phyloP scores from a whole-genome alignment of 2,797 vertebrate species.

The Tiaroga cobitis region DNA sequence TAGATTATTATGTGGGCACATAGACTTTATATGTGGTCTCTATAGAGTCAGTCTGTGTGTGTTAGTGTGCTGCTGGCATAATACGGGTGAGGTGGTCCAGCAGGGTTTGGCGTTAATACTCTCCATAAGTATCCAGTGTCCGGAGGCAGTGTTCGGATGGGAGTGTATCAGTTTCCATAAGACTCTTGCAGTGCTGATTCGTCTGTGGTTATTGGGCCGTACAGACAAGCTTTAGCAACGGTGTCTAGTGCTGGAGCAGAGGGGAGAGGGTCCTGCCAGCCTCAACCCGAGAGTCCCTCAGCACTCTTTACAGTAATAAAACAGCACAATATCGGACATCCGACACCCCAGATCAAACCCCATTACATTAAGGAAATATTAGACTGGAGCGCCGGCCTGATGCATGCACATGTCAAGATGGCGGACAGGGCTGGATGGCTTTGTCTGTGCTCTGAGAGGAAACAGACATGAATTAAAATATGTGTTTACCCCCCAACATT shows the following conservation, averaged over 20 bases:
- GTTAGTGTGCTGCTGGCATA: slow-evolving; percentile 18
- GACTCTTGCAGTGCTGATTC: slow-evolving; percentile 61
- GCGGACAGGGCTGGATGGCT: slow-evolving; percentile 57
- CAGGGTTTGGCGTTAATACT: slow-evolving; percentile 50
- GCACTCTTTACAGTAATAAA: slow-evolving; percentile 94
- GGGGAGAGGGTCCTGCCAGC: slow-evolving; percentile 71
- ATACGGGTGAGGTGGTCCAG: slow-evolving; percentile 36
- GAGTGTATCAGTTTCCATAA: slow-evolving; percentile 66
- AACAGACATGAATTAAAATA: slow-evolving; percentile 81
- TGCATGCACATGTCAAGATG: slow-evolving; percentile 83
- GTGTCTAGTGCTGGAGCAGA: slow-evolving; percentile 60
- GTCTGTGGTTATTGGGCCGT: slow-evolving; percentile 72
- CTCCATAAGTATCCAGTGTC: slow-evolving; percentile 60
- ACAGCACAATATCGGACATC: slow-evolving; percentile 87
- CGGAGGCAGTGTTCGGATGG: slow-evolving; percentile 65
- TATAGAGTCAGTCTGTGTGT: slow-evolving; percentile 17
- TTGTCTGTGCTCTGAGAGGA: slow-evolving; percentile 62
- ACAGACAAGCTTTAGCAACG: slow-evolving; percentile 65
- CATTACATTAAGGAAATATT: slow-evolving; percentile 95
- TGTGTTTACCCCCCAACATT: slow-evolving; percentile 87
- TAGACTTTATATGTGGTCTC: slow-evolving; percentile 29
- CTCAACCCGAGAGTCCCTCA: slow-evolving; percentile 87
- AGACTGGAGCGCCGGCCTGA: slow-evolving; percentile 78
- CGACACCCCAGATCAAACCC: slow-evolving; percentile 92
- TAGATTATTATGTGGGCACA: slow-evolving; percentile 42